Percentiles rank a stretch among this genome's conserved stretches.
phyloP scores from a whole-genome alignment of 2,888 invertebrate species.

The Campopleginae sp. region DNA sequence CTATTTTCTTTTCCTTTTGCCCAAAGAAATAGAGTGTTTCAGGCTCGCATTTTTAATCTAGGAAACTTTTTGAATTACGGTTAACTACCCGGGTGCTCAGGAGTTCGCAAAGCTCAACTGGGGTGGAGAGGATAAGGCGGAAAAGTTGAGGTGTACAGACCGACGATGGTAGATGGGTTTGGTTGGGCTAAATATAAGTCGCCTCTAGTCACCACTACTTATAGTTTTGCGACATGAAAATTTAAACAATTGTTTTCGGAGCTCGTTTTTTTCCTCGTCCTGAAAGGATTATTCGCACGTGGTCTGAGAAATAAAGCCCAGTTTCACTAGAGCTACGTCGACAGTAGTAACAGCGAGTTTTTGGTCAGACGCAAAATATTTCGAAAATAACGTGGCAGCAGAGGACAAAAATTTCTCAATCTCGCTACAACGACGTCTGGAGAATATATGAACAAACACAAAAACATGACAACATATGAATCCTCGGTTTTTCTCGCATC shows the following conservation, averaged over 20 bases:
- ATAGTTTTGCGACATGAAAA: constrained; percentile 26
- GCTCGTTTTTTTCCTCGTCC: constrained; percentile 16
- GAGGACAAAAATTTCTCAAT: neutral
- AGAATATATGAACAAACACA: neutral
- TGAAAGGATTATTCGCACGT: neutral
- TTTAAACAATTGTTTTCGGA: constrained; percentile 60
- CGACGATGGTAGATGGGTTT: constrained; percentile 27
- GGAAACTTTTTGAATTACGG: constrained; percentile 80
- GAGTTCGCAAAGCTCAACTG: constrained; percentile 52
- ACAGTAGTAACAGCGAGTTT: neutral
- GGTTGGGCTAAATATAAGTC: constrained; percentile 32
- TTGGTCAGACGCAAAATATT: neutral
- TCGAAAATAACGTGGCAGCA: neutral
- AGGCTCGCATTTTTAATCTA: constrained; percentile 79
- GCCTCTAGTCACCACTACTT: constrained; percentile 29
- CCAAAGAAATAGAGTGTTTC: constrained; percentile 63
- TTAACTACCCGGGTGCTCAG: constrained; percentile 62
- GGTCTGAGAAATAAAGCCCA: neutral
- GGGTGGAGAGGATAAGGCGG: neutral
- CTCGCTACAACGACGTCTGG: neutral
- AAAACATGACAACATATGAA: too few relatives aligned
- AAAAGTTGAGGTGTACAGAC: constrained; percentile 18
- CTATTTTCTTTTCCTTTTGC: neutral
- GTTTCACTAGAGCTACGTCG: neutral
- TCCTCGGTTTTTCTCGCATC: neutral